These are phyloP conservation scores for Hippasteria phrygiana DNA, from an alignment of 53 echinoderm and acorn worm species.

Conservation along the genomic window DNA sequence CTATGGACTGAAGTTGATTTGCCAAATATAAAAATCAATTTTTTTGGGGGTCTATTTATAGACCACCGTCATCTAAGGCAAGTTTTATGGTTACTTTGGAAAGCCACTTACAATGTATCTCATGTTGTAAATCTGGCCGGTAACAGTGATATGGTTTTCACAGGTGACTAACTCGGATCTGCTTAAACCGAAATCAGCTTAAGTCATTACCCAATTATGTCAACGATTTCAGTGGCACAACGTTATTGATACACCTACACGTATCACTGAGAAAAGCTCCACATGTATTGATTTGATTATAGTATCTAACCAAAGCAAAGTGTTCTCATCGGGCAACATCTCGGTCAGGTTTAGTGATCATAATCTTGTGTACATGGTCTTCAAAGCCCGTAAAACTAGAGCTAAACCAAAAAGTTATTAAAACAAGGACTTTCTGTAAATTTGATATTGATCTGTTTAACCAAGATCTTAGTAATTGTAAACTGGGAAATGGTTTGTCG, in stretches of 20 bases:
- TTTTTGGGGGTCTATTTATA: constrained; percentile 50
- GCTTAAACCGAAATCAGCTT: constrained; percentile 12
- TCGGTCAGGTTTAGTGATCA: constrained; percentile 54
- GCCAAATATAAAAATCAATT: constrained; percentile 23
- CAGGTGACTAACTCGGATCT: constrained; percentile 19
- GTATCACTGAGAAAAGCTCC: constrained; percentile 47
- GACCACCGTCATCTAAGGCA: constrained; percentile 24
- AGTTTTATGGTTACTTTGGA: constrained; percentile 5
- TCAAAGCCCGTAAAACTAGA: constrained; percentile 29
- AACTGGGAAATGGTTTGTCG: constrained; percentile 24
- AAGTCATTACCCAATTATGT: constrained; percentile 29
- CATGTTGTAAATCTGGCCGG: not conserved
- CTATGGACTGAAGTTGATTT: constrained; percentile 41
- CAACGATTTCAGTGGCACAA: constrained; percentile 33
- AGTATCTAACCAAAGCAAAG: constrained; percentile 37
- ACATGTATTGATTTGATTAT: constrained; percentile 49
- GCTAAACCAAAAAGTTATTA: constrained; percentile 20
- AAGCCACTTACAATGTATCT: constrained; percentile 28
- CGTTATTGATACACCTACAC: constrained; percentile 29
- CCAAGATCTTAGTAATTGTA: constrained; percentile 11
- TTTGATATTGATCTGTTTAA: constrained; percentile 38
- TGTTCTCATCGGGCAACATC: constrained; percentile 26
- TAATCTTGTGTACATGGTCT: constrained; percentile 27
- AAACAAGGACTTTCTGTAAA: constrained; percentile 24
- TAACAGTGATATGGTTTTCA: constrained; percentile 40